Evolutionary conservation across 2,888 invertebrate species (phyloP).

Genomic region (Laspeyria flexula): DNA sequence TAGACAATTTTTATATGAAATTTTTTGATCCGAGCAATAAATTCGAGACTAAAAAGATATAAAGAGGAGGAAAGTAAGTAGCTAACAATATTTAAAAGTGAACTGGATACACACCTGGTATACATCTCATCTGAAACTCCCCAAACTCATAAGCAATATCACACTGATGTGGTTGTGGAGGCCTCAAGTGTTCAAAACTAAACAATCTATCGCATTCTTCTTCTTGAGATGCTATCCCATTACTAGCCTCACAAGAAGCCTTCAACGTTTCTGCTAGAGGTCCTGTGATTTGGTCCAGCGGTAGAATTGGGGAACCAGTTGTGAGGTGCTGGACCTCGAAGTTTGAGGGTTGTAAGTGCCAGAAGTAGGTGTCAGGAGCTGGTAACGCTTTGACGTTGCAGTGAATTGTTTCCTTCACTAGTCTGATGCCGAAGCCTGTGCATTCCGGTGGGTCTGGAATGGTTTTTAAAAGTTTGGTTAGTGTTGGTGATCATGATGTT

Average conservation of each 20-base stretch:
- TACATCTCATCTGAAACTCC: slow-evolving; percentile 79
- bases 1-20: too few relatives aligned
- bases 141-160: slow-evolving; percentile 75
- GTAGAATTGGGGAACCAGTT: slow-evolving; percentile 71
- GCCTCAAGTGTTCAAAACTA: slow-evolving; percentile 72
- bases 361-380: slow-evolving; percentile 73
- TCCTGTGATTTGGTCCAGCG: slow-evolving; percentile 72
- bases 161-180: slow-evolving; percentile 73
- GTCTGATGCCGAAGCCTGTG: slow-evolving; percentile 63
- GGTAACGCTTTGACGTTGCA: slow-evolving; percentile 74
- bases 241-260: slow-evolving; percentile 74
- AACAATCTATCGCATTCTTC: slow-evolving; percentile 67
- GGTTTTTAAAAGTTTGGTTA: too few relatives aligned
- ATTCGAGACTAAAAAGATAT: too few relatives aligned
- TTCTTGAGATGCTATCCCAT: slow-evolving; percentile 75
- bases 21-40: too few relatives aligned
- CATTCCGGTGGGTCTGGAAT: slow-evolving; percentile 78
- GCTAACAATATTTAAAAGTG: background rate
- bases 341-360: slow-evolving; percentile 72
- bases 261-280: slow-evolving; percentile 65
- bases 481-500: too few relatives aligned
- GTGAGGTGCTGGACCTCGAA: slow-evolving; percentile 74
- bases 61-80: too few relatives aligned
- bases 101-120: slow-evolving; percentile 63
- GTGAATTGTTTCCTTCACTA: slow-evolving; percentile 69